phyloP scores from a whole-genome alignment of 2,797 vertebrate species.

The Knipowitschia caucasica region DNA sequence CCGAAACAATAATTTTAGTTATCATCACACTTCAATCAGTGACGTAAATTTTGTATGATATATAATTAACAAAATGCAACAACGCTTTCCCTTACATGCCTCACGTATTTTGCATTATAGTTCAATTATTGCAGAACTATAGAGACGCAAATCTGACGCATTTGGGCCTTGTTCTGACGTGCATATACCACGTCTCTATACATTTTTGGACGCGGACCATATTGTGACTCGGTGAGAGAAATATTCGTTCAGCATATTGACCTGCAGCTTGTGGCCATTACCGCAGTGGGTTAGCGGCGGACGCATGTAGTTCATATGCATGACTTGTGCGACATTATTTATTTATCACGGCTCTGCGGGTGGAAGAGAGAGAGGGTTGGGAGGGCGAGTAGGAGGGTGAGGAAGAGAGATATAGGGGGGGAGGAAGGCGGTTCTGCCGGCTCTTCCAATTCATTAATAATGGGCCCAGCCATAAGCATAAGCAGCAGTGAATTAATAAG shows the following conservation, averaged over 20 bases:
- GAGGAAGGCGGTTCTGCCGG: conserved; percentile 37
- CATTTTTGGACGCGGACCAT: conserved; percentile 10
- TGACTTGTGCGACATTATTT: conserved; percentile 73
- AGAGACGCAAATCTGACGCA: too few species aligned
- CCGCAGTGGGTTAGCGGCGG: conserved; percentile 43
- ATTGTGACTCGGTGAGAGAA: conserved; percentile 32
- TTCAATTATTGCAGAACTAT: too few species aligned
- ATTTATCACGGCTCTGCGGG: conserved; percentile 70
- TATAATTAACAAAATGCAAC: too few species aligned
- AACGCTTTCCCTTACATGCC: too few species aligned
- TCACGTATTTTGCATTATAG: too few species aligned
- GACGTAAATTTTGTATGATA: too few species aligned
- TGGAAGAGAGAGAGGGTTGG: conserved; percentile 29
- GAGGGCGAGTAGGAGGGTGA: neutral
- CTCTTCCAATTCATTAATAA: conserved; percentile 75
- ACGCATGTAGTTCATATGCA: conserved; percentile 72
- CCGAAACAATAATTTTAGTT: too few species aligned
- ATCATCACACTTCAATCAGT: too few species aligned
- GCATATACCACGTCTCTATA: conserved; percentile 4
- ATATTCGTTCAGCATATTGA: conserved; percentile 58
- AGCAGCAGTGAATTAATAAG: conserved; percentile 63
- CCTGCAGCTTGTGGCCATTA: conserved; percentile 54
- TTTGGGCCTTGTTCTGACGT: too few species aligned
- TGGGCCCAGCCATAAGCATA: conserved; percentile 43
- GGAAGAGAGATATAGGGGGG: neutral